These are phyloP conservation scores for Anolis sagrei DNA, from an alignment of 2,113 vertebrate genomes.

Conservation along the genomic window DNA sequence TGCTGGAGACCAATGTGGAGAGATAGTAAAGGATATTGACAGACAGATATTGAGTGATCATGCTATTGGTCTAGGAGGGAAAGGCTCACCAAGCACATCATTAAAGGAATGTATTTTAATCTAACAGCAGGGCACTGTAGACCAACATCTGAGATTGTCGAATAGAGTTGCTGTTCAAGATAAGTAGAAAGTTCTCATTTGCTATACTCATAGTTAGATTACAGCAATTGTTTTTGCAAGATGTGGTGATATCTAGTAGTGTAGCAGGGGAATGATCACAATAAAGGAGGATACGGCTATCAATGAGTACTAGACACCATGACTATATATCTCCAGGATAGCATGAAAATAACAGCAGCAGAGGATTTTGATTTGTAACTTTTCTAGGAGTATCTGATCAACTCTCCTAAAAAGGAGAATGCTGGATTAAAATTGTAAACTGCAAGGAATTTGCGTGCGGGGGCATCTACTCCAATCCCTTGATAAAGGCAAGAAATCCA, in stretches of 20 bases:
- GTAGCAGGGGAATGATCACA: not conserved
- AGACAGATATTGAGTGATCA: not conserved
- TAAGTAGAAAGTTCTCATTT: not conserved
- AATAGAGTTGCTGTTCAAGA: not conserved
- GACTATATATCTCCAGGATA: no score
- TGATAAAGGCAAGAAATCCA: not conserved
- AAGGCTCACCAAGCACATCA: not conserved
- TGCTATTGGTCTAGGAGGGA: not conserved
- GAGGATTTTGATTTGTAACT: no score
- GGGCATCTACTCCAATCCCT: not conserved
- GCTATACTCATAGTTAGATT: not conserved
- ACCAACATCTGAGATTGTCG: not conserved
- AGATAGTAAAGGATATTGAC: not conserved
- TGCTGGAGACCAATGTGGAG: not conserved
- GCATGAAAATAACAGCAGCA: no score
- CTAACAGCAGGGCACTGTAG: not conserved
- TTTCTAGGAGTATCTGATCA: no score
- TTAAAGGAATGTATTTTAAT: not conserved
- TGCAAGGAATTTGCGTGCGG: no score
- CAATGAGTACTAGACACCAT: no score
- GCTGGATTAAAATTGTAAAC: not conserved
- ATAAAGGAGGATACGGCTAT: no score
- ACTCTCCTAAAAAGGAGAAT: not conserved
- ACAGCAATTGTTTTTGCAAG: not conserved
- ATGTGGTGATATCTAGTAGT: not conserved